Evolutionary conservation across 2,888 invertebrate species (phyloP), one percentile per base, ranked within the genome.

Genomic region (Argyresthia albistria): DNA sequence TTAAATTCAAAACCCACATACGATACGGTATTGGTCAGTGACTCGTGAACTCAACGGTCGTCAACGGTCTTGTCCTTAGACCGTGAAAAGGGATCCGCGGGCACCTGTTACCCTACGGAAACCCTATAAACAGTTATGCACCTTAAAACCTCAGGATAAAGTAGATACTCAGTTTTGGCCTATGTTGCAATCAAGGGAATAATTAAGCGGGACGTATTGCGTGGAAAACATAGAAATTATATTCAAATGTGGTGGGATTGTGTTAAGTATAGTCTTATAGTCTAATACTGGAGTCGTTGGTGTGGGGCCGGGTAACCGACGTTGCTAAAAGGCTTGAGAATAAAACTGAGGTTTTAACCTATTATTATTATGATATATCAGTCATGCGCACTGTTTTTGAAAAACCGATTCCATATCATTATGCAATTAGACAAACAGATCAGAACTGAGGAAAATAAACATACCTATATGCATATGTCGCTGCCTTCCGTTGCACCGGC

Each of bases 11-110:
- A 11, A 39, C 39, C 9, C 9, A 11, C n/a, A 39, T 39, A 11
- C 39, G 10, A 39, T 39, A 39, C 39, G 25, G 47, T 52, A 46
- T 46, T 46, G 46, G 46, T 16, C 46, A 35, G 25, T 46, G 52
- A 46, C 46, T 50, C 53, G 57, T 61, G 59, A 59, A 65, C 59
- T 61, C 74, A 77, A 75, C 81, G 76, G 80, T 74, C 72, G 65
- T 36, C 35, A 57, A 69, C 84, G 79, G 84, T 82, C 83, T 69
- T 57, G 67, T 56, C 58, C 80, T 80, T 61, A 57, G 55, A 77
- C 67, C 84, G 83, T 83, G 80, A 84, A 82, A 67, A 64, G 63
- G 64, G 55, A 54, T 60, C 55, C 61, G 14, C 14, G 8, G 25
- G 46, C 80, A 80, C 74, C 80, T 80, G 80, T 75, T 46, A 25